Percentiles rank a stretch among this genome's conserved stretches.
Evolutionary conservation across 2,888 invertebrate genomes (phyloP).

Genomic region (Iselma pallidipennis): DNA sequence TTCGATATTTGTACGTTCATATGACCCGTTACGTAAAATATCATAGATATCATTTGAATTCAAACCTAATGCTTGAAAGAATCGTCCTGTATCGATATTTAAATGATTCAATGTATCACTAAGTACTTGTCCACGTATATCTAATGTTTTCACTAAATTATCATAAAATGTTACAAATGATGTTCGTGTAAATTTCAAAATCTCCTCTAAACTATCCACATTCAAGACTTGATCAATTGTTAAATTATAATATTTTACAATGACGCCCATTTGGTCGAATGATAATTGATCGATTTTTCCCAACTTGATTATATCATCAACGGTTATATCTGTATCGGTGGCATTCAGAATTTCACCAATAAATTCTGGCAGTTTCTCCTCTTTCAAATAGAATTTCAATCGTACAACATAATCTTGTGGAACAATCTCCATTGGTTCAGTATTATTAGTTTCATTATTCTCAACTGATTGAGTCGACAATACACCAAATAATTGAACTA

Average conservation of each 20-base stretch:
- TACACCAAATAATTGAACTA: not conserved
- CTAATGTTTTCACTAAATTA: not conserved
- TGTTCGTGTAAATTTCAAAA: not conserved
- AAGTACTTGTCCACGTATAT: not conserved
- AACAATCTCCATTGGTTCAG: not conserved
- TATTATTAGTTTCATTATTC: not conserved
- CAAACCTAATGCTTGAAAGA: not conserved
- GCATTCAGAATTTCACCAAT: not conserved
- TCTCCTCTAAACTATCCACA: conserved; percentile 12
- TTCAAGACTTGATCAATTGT: conserved; percentile 2
- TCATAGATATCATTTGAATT: conserved; percentile 7
- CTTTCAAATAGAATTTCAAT: conserved; percentile 1
- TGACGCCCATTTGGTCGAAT: not conserved
- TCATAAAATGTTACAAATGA: not conserved
- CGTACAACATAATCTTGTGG: not conserved
- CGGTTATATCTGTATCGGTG: conserved; percentile 4
- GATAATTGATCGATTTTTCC: conserved; percentile 10
- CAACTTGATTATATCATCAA: conserved; percentile 9
- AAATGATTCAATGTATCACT: not conserved
- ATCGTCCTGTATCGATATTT: not conserved
- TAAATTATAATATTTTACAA: conserved; percentile 3
- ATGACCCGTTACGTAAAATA: conserved; percentile 6
- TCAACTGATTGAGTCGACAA: not conserved
- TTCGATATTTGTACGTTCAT: conserved; percentile 9
- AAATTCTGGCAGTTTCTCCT: not conserved